phyloP scores from a whole-genome alignment of 2,797 vertebrate species.

The Cheirogaleus major region DNA sequence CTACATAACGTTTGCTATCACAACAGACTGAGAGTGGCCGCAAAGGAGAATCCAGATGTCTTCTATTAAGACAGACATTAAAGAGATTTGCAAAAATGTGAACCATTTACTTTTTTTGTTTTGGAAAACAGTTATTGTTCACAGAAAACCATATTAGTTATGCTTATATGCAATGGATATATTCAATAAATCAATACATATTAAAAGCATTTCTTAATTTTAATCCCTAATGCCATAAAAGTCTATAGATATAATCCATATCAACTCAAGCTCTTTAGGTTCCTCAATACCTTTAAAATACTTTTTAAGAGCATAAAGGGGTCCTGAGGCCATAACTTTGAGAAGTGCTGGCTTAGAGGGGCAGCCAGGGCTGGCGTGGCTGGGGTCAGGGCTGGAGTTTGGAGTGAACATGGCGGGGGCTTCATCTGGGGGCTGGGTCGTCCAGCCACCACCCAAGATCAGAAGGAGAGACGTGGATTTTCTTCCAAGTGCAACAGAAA shows the following conservation, averaged over 20 bases:
- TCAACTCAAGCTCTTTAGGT: background rate
- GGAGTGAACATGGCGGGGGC: fast-evolving
- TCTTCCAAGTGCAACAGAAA: background rate
- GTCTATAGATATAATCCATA: background rate
- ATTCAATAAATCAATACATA: background rate
- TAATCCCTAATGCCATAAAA: background rate
- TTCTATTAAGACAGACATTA: background rate
- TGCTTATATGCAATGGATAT: background rate
- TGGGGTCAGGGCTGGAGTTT: fast-evolving
- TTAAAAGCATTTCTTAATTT: background rate
- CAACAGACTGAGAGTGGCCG: background rate
- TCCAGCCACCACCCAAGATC: background rate
- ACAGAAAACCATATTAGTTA: background rate
- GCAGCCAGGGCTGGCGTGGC: background rate
- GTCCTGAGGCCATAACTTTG: background rate
- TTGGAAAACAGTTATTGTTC: conserved; percentile 8
- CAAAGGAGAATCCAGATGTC: background rate
- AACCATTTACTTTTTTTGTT: background rate
- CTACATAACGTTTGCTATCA: background rate
- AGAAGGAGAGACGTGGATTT: background rate
- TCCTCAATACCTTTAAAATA: background rate
- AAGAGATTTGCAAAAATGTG: background rate
- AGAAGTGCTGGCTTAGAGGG: background rate
- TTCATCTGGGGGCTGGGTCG: background rate
- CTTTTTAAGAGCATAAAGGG: background rate